Evolutionary conservation across 2,113 vertebrate species (phyloP).

Genomic region (Merops nubicus): DNA sequence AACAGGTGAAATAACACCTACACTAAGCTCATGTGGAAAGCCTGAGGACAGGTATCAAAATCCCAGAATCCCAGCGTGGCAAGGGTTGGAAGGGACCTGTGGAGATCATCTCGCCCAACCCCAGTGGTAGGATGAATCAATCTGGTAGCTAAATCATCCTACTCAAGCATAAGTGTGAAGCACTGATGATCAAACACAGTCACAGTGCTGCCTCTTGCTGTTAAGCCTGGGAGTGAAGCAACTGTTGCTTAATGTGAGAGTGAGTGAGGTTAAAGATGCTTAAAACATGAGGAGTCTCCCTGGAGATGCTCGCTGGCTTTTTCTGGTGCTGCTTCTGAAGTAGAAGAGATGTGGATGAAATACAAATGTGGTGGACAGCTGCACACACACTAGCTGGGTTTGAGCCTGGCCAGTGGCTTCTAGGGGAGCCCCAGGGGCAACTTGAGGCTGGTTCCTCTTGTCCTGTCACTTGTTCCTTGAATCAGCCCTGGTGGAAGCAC

Average conservation of each 20-base stretch:
- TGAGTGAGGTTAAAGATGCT: not conserved
- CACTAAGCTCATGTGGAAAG: not conserved
- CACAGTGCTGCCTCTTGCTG: not conserved
- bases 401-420: not conserved
- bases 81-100: no score
- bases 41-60: not conserved
- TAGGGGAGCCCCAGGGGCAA: not conserved
- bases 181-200: not conserved
- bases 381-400: not conserved
- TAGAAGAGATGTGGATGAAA: not conserved
- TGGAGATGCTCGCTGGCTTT: not conserved
- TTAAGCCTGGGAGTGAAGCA: not conserved
- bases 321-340: not conserved
- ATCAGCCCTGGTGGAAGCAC: rapidly evolving
- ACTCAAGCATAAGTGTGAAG: no score
- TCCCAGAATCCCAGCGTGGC: not conserved
- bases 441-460: no score
- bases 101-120: no score
- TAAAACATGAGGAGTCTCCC: not conserved
- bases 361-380: no score
- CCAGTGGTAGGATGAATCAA: not conserved
- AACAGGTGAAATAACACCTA: not conserved
- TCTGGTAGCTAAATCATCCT: not conserved
- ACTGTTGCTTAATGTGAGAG: not conserved
- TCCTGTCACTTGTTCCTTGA: not conserved